Evolutionary conservation across 1,140 invertebrate species (phyloP), one percentile per base, ranked within the genome.

Genomic region (Papilio polyxenes): DNA sequence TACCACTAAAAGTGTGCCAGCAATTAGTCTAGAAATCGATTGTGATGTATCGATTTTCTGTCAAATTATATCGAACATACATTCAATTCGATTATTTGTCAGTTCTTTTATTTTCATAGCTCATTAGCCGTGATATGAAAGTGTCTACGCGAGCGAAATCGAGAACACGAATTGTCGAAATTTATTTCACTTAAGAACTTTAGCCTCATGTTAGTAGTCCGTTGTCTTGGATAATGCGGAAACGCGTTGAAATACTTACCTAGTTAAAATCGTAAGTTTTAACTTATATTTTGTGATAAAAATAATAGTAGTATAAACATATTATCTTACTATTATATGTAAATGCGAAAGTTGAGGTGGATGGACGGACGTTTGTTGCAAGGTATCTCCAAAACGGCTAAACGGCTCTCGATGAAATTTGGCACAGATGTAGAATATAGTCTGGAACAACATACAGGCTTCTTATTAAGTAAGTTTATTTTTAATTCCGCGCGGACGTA

Each of bases 51-150:
- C 65, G 23, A 72, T 72, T 72, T 72, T 72, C 23, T 72, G 65
- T 72, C 65, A 72, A 72, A 72, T 72, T 15, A 72, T 72, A 72
- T 72, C 65, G 13, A 40, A 72, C 20, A 20, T 72, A 40, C 31
- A 37, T 37, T 13, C 53, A 5, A 17, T 56, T 72, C 23, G 31
- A 72, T 37, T 72, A 72, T 72, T 72, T 72, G 65, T 72, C 65
- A 72, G 65, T 72, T 72, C 65, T 72, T 72, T 72, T 72, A 72
- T 31, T 72, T 72, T 72, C 65, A 72, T 72, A 72, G 65, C 65
- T 72, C 65, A 72, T 72, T 72, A 72, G 31, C 65, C 65, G 31
- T 72, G 65, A 72, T 72, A 72, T 72, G 65, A 72, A 72, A 72
- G 65, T 72, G 65, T 72, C 31, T 72, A 72, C 65, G 65, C 13